These are phyloP conservation scores for Zosterops borbonicus DNA, from an alignment of 2,113 vertebrate species.

Conservation along the genomic window DNA sequence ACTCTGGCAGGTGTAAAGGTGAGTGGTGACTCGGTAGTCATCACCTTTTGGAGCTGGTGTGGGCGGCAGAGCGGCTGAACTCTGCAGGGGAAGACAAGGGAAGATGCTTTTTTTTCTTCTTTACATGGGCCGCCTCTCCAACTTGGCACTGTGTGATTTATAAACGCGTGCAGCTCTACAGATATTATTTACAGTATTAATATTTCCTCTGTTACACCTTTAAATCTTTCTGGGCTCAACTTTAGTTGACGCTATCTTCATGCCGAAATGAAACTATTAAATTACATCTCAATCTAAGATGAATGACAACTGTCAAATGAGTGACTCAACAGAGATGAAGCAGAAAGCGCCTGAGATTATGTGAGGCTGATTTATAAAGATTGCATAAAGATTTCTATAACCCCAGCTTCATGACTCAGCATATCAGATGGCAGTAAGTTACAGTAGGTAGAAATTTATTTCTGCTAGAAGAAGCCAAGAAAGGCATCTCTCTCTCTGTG, in stretches of 20 bases:
- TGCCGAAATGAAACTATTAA: conserved; percentile 68
- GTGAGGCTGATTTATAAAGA: conserved; percentile 68
- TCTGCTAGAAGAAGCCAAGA: conserved; percentile 46
- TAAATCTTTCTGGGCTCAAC: conserved; percentile 52
- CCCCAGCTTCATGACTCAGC: conserved; percentile 66
- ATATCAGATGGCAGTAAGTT: conserved; percentile 64
- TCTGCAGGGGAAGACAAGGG: background rate
- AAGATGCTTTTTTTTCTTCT: background rate
- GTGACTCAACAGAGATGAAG: conserved; percentile 62
- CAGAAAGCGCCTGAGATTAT: conserved; percentile 50
- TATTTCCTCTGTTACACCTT: conserved; percentile 66
- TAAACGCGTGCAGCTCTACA: background rate
- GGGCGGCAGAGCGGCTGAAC: rapidly evolving
- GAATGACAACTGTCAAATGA: conserved; percentile 68
- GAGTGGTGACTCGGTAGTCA: rapidly evolving
- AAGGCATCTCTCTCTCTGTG: background rate
- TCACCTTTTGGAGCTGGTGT: background rate
- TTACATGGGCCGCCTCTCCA: background rate
- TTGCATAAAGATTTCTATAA: conserved; percentile 71
- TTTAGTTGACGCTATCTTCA: conserved; percentile 34
- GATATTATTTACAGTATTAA: conserved; percentile 68
- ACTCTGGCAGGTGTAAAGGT: rapidly evolving
- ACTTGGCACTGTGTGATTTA: conserved; percentile 9
- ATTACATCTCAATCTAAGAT: conserved; percentile 66
- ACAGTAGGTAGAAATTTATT: conserved; percentile 69